phyloP scores from a whole-genome alignment of 2,113 vertebrate species.

The Menidia beryllina region DNA sequence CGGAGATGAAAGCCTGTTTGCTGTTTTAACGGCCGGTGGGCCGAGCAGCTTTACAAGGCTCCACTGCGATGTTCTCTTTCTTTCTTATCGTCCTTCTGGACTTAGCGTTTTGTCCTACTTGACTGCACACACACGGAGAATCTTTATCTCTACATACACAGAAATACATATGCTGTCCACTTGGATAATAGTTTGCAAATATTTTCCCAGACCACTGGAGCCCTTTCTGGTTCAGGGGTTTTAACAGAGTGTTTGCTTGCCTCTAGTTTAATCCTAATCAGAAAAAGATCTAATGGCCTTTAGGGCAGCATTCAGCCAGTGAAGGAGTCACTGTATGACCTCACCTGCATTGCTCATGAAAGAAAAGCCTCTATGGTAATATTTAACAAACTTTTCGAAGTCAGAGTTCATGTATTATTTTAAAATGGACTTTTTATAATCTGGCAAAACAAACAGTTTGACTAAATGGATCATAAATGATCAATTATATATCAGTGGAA shows the following conservation, averaged over 20 bases:
- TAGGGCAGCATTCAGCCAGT: background rate
- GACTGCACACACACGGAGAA: background rate
- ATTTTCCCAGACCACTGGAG: too few species aligned
- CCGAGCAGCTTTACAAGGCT: slow-evolving; percentile 36
- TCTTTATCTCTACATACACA: background rate
- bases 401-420: background rate
- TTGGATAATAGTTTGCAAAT: background rate
- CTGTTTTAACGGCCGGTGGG: slow-evolving; percentile 9
- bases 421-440: background rate
- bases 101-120: background rate
- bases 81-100: slow-evolving; percentile 26
- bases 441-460: background rate
- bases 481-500: background rate
- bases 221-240: too few species aligned
- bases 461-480: background rate
- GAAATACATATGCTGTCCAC: background rate
- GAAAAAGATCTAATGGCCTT: background rate
- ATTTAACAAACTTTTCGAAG: background rate
- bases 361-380: background rate
- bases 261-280: background rate
- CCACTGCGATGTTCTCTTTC: background rate
- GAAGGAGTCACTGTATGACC: background rate
- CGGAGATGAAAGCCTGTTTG: slow-evolving; percentile 34
- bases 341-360: background rate
- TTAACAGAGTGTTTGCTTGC: too few species aligned